A percentile compares a stretch with the other conserved stretches of the same genome.
Conservation (phyloP, 2,113 vertebrate species). For the rabbit (Oryctolagus cuniculus) region DNA sequence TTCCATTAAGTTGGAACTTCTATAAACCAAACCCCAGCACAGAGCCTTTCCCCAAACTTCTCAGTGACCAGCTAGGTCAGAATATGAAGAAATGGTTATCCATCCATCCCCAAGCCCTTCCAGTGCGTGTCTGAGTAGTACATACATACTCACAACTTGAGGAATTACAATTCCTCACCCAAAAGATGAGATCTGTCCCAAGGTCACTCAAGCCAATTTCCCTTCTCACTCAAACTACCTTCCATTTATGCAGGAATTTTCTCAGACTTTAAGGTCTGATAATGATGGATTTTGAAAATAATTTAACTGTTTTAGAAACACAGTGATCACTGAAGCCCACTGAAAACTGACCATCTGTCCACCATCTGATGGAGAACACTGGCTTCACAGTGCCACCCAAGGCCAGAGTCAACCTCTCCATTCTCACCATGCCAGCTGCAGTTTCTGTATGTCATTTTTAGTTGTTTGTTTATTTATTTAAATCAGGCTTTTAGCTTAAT, state of each 20-base stretch:
- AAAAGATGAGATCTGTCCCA: constrained; percentile 2
- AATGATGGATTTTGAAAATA: background rate
- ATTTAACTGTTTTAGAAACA: constrained; percentile 37
- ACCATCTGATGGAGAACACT: background rate
- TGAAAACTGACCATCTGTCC: background rate
- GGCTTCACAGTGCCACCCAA: background rate
- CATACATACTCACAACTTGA: background rate
- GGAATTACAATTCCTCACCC: background rate
- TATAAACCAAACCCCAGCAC: background rate
- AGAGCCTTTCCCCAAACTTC: background rate
- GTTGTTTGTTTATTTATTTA: constrained; percentile 30
- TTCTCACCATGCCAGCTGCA: background rate
- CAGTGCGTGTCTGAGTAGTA: background rate
- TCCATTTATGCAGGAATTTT: background rate
- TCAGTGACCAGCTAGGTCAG: background rate
- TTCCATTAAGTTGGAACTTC: background rate
- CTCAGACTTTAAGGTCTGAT: background rate
- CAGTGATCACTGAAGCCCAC: background rate
- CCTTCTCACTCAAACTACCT: background rate
- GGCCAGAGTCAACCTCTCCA: background rate
- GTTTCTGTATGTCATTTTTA: background rate
- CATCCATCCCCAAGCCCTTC: background rate
- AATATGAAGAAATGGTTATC: background rate
- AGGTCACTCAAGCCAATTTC: background rate
- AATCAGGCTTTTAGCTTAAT: constrained; percentile 21